Evolutionary conservation across 2,888 invertebrate genomes (phyloP).

Genomic region (Xestia xanthographa): DNA sequence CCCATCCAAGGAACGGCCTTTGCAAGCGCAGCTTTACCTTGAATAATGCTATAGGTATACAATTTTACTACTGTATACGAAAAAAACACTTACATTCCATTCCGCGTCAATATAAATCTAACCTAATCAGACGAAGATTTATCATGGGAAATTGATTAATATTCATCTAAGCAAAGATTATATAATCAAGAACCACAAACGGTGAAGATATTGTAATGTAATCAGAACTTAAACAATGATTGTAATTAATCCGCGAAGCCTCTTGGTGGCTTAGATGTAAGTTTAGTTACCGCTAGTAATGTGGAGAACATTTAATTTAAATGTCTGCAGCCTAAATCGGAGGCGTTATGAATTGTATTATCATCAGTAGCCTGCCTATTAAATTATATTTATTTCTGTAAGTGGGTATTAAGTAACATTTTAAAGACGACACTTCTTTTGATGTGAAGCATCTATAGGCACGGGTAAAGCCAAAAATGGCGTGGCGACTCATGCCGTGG

Average conservation of each 20-base stretch:
- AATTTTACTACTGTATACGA: not conserved
- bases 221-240: constrained; percentile 17
- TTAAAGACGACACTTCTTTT: no score
- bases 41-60: not conserved
- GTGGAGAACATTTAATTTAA: not conserved
- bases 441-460: no score
- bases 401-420: not conserved
- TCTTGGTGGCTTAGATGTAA: not conserved
- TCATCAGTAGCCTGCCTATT: no score
- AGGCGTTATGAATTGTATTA: not conserved
- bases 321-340: not conserved
- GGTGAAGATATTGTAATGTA: constrained; percentile 16
- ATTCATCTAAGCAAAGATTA: constrained; percentile 8
- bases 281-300: not conserved
- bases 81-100: not conserved
- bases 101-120: not conserved
- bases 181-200: not conserved
- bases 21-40: not conserved
- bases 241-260: constrained; percentile 27
- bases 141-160: not conserved
- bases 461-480: no score
- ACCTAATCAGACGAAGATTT: not conserved
- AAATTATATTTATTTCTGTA: not conserved
- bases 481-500: no score
- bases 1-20: not conserved